Percentiles rank a stretch among this genome's conserved stretches.
Conservation (phyloP, 2,888 invertebrate species). For the Chorisops tibialis region DNA sequence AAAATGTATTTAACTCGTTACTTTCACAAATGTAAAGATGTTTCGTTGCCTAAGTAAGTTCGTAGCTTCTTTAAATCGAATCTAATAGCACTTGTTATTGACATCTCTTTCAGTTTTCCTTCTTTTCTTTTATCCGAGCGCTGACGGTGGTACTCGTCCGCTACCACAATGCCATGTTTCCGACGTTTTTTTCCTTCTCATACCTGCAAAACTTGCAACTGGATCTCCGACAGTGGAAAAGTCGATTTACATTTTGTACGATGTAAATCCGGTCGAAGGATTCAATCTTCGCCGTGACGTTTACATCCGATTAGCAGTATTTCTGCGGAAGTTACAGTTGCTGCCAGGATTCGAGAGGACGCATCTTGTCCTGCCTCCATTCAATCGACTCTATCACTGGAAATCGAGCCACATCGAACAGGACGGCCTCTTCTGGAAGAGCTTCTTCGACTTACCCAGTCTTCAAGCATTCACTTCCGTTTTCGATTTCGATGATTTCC, state of each 20-base stretch:
- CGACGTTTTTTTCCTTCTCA: background rate
- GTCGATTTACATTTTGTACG: slow-evolving; percentile 75
- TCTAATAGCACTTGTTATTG: no score
- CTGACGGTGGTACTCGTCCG: no score
- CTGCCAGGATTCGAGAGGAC: slow-evolving; percentile 54
- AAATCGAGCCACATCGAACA: slow-evolving; percentile 58
- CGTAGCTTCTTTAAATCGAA: no score
- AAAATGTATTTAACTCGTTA: no score
- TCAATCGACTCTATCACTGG: slow-evolving; percentile 92
- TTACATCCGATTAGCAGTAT: slow-evolving; percentile 86
- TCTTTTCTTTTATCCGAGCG: no score
- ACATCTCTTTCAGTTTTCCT: no score
- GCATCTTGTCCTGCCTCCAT: slow-evolving; percentile 84
- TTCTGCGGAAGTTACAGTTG: slow-evolving; percentile 66
- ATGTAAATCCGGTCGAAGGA: slow-evolving; percentile 93
- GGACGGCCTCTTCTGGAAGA: slow-evolving; percentile 69
- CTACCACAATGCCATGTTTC: no score
- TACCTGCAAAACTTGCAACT: background rate
- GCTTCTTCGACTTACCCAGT: slow-evolving; percentile 81
- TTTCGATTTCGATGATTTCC: slow-evolving; percentile 78
- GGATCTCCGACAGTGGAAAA: background rate
- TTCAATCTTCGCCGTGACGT: slow-evolving; percentile 96
- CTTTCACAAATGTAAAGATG: no score
- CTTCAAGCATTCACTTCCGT: slow-evolving; percentile 71
- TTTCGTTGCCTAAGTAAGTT: no score